A percentile compares a stretch with the other conserved stretches of the same genome.
Evolutionary conservation across 2,113 vertebrate genomes (phyloP).

Genomic region (Phrynosoma platyrhinos): DNA sequence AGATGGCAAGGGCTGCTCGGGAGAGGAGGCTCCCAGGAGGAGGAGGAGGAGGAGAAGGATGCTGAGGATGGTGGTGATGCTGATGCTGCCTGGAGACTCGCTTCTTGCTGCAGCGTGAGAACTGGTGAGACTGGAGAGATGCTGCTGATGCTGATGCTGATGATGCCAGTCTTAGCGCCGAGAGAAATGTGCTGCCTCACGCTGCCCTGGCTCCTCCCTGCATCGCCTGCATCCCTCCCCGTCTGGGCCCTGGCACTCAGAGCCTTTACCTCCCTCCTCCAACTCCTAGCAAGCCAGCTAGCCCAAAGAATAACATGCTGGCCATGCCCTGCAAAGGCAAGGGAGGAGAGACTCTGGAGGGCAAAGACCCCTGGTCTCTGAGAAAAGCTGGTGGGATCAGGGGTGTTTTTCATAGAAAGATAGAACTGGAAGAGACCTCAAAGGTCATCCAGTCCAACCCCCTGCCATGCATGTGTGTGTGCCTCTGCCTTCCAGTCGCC

Average conservation of each 20-base stretch:
- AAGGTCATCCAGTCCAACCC: too few species aligned
- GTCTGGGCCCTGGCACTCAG: constrained; percentile 52
- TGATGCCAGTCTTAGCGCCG: constrained; percentile 28
- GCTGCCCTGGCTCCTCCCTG: constrained; percentile 71
- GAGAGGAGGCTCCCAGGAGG: background rate
- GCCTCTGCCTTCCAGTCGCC: too few species aligned
- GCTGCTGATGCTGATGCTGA: background rate
- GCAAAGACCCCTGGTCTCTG: too few species aligned
- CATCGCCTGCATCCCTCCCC: constrained; percentile 54
- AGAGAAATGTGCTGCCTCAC: constrained; percentile 81
- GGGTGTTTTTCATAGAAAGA: too few species aligned
- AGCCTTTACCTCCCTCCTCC: constrained; percentile 37
- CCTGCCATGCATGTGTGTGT: too few species aligned
- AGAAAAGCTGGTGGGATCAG: too few species aligned
- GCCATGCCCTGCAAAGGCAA: too few species aligned
- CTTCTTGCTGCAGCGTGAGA: background rate
- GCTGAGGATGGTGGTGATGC: background rate
- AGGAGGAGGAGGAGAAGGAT: too few species aligned
- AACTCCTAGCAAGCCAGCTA: background rate
- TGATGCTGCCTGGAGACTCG: constrained; percentile 4
- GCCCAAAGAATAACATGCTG: too few species aligned
- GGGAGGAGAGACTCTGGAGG: too few species aligned
- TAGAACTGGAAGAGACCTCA: too few species aligned
- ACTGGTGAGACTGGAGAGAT: background rate
- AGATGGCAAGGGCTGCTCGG: background rate